Base-by-base conservation (phyloP, 2,797 vertebrate species). In the Enteromius viviparus region DNA sequence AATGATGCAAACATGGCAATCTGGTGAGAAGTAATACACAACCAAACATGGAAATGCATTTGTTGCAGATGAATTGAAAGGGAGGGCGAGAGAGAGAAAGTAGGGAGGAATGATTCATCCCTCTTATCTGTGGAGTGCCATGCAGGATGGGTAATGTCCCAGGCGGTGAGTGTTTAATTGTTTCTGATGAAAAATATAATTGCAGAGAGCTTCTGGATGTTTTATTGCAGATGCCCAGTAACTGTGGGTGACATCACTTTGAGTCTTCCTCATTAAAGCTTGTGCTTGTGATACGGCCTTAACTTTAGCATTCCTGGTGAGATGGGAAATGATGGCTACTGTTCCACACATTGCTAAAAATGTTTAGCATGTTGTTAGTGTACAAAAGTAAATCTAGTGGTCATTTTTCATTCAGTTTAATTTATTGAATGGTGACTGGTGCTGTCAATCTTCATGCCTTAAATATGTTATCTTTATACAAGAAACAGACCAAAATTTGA, bases 61-160 rank as follows among this genome's bases (percentile, higher is more conserved):
- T 90, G 87, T 90, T 76, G 81, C 80, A 90, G 80, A 89, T 86
- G 88, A 91, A 89, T 93, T 93, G 94, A 94, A 91, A 77, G 69
- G 78, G 68, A 68, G 77, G 66, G 71, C 69, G 82, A 76, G 53
- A 45, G 65, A 71, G 83, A 84, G 81, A 77, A 75, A 42, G 72
- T 80, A 64, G 66, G 83, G 89, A 85, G 83, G 83, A 72, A 89
- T 90, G 85, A 90, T 88, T 91, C 89, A 91, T 89, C 91, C 87
- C 92, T 93, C 92, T 95, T 94, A 95, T 95, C 94, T 91, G 92
- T 82, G 87, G 87, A 93, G 91, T 91, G 92, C 84, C 87, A 89
- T 87, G 83, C 81, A 84, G 89, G 80, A 85, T 65, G 82, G 71
- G 70, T 84, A 80, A 81, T 87, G 86, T 87, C 84, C 87, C 87